Conservation (phyloP, 2,797 vertebrate species). For the Toxotes lorentzi region DNA sequence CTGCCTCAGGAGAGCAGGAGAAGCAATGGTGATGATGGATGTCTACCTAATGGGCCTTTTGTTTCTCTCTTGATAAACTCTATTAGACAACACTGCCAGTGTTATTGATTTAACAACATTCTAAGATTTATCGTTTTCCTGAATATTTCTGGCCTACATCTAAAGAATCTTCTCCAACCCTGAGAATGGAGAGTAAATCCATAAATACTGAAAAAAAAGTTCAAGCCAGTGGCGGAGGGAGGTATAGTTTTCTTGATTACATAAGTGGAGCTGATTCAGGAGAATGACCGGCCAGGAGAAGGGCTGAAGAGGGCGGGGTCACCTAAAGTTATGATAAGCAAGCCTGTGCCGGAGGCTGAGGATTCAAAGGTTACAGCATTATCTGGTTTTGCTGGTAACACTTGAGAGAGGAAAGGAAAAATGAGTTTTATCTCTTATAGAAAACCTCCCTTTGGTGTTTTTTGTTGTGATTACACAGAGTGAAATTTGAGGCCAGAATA, state of each 20-base stretch:
- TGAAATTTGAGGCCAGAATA: neutral
- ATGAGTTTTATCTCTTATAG: constrained; percentile 11
- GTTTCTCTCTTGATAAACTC: constrained; percentile 39
- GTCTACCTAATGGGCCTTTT: constrained; percentile 34
- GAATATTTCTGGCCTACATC: neutral
- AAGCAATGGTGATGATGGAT: constrained; percentile 32
- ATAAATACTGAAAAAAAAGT: neutral
- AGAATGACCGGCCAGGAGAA: constrained; percentile 8
- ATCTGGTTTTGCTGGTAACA: constrained; percentile 12
- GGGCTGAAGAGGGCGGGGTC: neutral
- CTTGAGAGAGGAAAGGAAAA: constrained; percentile 10
- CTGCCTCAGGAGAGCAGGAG: constrained; percentile 2
- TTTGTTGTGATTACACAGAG: constrained; percentile 26
- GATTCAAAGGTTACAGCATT: constrained; percentile 25
- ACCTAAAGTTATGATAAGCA: constrained; percentile 28
- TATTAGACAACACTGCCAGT: constrained; percentile 4
- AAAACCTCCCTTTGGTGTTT: constrained; percentile 11
- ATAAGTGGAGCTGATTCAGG: neutral
- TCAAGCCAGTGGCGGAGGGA: constrained; percentile 2
- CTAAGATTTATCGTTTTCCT: neutral
- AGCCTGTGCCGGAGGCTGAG: constrained; percentile 4
- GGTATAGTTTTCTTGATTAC: neutral
- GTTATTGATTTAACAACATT: constrained; percentile 34
- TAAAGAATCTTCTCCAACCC: constrained; percentile 1
- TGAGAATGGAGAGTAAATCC: neutral